These are phyloP conservation scores for Leptestheria dahalacensis DNA, from an alignment of 1,140 invertebrate species.

Conservation along the genomic window DNA sequence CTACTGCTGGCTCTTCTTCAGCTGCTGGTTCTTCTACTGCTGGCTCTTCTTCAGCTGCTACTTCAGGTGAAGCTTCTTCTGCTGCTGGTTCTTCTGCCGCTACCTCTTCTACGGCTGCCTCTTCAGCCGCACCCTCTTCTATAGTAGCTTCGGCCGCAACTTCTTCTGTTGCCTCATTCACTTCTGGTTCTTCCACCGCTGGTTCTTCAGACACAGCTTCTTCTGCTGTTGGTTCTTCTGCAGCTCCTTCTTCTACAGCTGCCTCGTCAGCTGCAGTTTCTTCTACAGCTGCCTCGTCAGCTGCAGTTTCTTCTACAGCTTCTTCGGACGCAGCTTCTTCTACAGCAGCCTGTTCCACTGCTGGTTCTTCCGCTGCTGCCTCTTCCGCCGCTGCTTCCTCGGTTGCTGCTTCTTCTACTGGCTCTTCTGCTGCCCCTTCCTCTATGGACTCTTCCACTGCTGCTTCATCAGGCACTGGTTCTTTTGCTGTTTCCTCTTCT, in stretches of 20 bases:
- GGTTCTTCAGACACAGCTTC: not conserved
- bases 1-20: too few species aligned
- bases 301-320: not conserved
- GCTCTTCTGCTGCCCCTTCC: not conserved
- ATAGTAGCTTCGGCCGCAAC: not conserved
- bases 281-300: not conserved
- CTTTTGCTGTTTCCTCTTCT: too few species aligned
- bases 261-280: not conserved
- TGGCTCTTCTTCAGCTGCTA: too few species aligned
- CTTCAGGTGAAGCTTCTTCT: too few species aligned
- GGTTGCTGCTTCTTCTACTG: not conserved
- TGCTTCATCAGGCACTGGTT: too few species aligned
- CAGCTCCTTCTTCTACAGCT: not conserved
- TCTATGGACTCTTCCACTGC: not conserved
- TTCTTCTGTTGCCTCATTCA: not conserved
- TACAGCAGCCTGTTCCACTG: not conserved
- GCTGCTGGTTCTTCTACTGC: too few species aligned
- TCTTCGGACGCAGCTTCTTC: not conserved
- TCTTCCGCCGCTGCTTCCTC: not conserved
- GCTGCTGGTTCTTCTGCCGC: too few species aligned
- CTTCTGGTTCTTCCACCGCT: not conserved
- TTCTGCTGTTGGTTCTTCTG: not conserved
- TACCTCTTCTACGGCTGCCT: too few species aligned
- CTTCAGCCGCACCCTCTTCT: not conserved
- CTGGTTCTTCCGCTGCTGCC: not conserved